phyloP scores from a whole-genome alignment of 2,113 vertebrate genomes.

The Varanus salvator region DNA sequence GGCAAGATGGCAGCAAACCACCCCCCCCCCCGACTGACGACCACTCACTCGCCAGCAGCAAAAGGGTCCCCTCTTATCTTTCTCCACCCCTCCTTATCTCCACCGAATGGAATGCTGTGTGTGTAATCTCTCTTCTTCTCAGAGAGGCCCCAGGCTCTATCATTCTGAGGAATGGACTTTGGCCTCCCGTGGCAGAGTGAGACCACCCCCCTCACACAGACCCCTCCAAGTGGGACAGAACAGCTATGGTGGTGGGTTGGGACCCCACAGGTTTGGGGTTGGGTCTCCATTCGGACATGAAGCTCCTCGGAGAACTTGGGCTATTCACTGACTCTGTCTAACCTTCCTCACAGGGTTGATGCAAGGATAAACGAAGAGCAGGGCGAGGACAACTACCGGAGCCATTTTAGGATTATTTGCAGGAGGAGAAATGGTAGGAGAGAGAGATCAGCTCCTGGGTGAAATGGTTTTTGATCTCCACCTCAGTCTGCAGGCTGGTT shows the following conservation, averaged over 20 bases:
- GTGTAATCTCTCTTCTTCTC: neutral
- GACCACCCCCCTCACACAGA: too few species aligned
- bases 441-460: neutral
- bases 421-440: too few species aligned
- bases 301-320: too few species aligned
- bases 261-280: too few species aligned
- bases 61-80: neutral
- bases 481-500: neutral
- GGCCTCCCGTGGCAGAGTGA: neutral
- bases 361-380: too few species aligned
- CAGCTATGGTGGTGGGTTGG: too few species aligned
- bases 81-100: neutral
- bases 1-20: neutral
- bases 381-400: too few species aligned
- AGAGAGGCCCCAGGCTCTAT: neutral
- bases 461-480: neutral
- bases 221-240: too few species aligned
- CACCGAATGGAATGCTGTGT: neutral
- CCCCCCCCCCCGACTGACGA: neutral
- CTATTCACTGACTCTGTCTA: too few species aligned
- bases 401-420: too few species aligned
- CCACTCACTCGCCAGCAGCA: neutral
- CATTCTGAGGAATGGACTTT: neutral
- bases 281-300: too few species aligned
- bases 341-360: too few species aligned